These are phyloP conservation scores for Gulo gulo DNA, from an alignment of 2,113 vertebrate genomes.

Conservation along the genomic window DNA sequence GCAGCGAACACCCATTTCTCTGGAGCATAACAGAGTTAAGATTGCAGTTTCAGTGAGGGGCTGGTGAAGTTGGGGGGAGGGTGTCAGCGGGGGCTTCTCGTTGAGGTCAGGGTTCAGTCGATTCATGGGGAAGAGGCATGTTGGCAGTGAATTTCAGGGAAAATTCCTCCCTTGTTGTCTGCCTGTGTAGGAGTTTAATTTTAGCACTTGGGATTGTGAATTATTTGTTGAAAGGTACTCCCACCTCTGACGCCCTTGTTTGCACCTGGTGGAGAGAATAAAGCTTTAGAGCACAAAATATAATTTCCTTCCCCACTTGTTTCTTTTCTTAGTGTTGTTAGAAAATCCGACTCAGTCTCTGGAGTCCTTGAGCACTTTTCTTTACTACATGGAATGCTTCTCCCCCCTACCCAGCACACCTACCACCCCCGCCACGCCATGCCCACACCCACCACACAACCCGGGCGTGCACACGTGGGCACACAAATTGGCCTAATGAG, in stretches of 20 bases:
- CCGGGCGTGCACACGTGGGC: fast-evolving
- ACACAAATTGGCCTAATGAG: background rate
- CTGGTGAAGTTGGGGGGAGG: background rate
- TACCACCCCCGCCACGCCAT: background rate
- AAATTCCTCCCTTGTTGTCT: background rate
- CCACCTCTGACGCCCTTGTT: constrained; percentile 40
- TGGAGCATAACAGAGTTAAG: background rate
- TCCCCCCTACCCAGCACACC: background rate
- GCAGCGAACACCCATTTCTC: background rate
- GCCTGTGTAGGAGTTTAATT: constrained; percentile 6
- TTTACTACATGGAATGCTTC: background rate
- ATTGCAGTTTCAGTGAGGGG: fast-evolving
- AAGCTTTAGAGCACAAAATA: constrained; percentile 52
- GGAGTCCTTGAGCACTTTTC: background rate
- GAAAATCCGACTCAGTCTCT: constrained; percentile 25
- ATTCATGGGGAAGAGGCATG: background rate
- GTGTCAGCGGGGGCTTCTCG: background rate
- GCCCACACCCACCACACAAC: no score
- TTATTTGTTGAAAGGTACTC: constrained; percentile 7
- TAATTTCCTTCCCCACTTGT: background rate
- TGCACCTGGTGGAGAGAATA: constrained; percentile 59
- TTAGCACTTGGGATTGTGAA: background rate
- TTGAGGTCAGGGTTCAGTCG: background rate
- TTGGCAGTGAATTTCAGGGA: background rate
- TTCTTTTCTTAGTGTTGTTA: constrained; percentile 30